A percentile compares a stretch with the other conserved stretches of the same genome.
phyloP scores from a whole-genome alignment of 2,113 vertebrate genomes.

The Bujurquina vittata region DNA sequence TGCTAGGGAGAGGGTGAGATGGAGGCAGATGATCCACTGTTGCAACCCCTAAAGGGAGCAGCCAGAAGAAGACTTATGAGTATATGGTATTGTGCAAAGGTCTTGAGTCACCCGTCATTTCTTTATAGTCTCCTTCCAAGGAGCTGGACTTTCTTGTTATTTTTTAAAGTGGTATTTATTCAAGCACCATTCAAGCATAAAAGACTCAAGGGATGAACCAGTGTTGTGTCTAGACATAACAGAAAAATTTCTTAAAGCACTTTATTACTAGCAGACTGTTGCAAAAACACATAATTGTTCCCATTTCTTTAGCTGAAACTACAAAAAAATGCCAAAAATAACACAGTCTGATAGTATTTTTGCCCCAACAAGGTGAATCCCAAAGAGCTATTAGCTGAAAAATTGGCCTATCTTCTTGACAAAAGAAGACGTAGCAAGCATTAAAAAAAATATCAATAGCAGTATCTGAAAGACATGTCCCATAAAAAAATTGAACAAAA shows the following conservation, averaged over 20 bases:
- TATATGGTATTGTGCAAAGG: neutral
- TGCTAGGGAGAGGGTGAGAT: neutral
- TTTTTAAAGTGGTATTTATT: neutral
- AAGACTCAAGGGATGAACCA: neutral
- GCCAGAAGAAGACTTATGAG: neutral
- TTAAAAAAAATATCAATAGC: neutral
- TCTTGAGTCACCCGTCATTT: neutral
- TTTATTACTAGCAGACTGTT: neutral
- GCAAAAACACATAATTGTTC: neutral
- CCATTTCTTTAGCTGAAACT: neutral
- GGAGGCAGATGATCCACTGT: neutral
- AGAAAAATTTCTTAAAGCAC: neutral
- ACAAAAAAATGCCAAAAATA: neutral
- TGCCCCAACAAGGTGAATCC: neutral
- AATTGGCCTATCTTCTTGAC: neutral
- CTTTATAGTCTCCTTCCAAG: neutral
- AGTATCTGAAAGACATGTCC: neutral
- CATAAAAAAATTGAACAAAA: rapidly evolving
- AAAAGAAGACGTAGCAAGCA: neutral
- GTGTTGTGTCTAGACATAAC: neutral
- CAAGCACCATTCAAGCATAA: neutral
- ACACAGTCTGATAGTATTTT: neutral
- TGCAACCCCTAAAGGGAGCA: neutral
- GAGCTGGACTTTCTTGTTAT: neutral
- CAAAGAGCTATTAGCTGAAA: neutral